These are phyloP conservation scores for Patella depressa DNA, from an alignment of 2,888 invertebrate genomes.

Conservation along the genomic window DNA sequence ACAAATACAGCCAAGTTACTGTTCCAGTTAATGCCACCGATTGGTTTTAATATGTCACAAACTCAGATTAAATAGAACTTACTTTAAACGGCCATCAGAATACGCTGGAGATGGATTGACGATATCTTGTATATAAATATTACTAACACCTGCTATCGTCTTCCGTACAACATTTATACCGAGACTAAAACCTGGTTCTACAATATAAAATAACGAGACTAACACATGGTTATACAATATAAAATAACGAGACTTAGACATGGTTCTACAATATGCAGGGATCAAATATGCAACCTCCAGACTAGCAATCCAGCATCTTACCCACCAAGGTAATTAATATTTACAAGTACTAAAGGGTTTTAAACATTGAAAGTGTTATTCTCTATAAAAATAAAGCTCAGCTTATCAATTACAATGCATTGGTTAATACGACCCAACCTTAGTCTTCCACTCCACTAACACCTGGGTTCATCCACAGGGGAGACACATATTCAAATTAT, in stretches of 20 bases:
- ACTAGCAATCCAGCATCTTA: no score
- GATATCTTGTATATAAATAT: constrained; percentile 62
- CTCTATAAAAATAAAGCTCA: no score
- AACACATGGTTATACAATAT: constrained; percentile 46
- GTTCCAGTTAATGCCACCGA: neutral
- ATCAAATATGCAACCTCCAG: no score
- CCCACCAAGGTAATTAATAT: no score
- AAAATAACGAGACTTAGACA: constrained; percentile 54
- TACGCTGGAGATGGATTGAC: constrained; percentile 55
- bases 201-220: constrained; percentile 50
- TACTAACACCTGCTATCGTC: constrained; percentile 55
- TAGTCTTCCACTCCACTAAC: no score
- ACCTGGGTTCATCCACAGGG: no score
- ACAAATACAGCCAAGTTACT: neutral
- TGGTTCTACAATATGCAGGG: constrained; percentile 38
- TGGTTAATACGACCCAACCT: no score
- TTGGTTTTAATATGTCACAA: neutral
- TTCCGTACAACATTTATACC: constrained; percentile 62
- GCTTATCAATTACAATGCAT: no score
- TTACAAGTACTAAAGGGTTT: no score
- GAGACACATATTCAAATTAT: no score
- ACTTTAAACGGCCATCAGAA: constrained; percentile 63
- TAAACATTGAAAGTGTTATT: no score
- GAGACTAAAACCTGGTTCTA: constrained; percentile 52
- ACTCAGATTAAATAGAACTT: constrained; percentile 42